These are phyloP conservation scores for Enteromius viviparus DNA, from an alignment of 2,797 vertebrate genomes.

Conservation along the genomic window DNA sequence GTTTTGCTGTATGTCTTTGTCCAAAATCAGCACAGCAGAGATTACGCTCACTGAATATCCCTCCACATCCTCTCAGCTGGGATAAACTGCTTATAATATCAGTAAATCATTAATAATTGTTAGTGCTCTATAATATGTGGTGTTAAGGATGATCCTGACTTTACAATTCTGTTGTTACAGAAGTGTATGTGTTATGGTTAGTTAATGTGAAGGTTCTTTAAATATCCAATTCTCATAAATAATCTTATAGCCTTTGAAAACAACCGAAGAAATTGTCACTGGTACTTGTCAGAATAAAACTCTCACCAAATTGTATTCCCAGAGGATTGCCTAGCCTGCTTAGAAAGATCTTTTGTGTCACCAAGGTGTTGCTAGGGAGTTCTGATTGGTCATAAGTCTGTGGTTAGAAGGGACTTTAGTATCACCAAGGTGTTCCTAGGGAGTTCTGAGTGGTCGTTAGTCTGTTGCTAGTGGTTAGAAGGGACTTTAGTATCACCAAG, in stretches of 20 bases:
- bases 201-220: neutral
- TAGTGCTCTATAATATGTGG: slow-evolving; percentile 1
- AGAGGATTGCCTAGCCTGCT: neutral
- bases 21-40: slow-evolving; percentile 36
- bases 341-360: neutral
- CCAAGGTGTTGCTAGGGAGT: neutral
- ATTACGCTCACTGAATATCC: slow-evolving; percentile 31
- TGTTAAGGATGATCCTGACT: neutral
- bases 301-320: neutral
- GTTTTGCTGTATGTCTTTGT: slow-evolving; percentile 38
- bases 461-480: neutral
- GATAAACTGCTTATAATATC: slow-evolving; percentile 14
- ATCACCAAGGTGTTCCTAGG: neutral
- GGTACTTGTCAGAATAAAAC: neutral
- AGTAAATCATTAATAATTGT: slow-evolving; percentile 21
- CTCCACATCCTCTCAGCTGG: slow-evolving; percentile 19
- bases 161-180: neutral
- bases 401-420: neutral
- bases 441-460: neutral
- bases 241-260: neutral
- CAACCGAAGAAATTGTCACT: neutral
- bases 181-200: neutral
- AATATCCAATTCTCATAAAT: neutral
- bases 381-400: neutral
- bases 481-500: neutral